Evolutionary conservation across 2,113 vertebrate species (phyloP).

Genomic region (Aramus guarauna): DNA sequence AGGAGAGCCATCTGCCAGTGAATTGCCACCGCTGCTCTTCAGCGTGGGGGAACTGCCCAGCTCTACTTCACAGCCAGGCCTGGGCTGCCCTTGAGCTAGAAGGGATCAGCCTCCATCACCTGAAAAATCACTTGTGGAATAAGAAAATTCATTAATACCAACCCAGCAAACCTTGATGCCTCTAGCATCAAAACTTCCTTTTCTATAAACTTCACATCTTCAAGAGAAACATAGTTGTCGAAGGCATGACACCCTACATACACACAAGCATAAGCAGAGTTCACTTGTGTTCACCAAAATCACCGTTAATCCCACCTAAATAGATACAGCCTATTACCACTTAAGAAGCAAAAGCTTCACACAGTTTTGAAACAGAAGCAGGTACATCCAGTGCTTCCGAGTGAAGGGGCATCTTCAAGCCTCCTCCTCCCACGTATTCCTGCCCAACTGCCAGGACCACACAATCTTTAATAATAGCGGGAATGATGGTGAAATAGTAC

Average conservation of each 20-base stretch:
- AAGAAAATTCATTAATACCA: neutral
- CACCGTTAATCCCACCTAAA: neutral
- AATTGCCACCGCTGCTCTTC: neutral
- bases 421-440: neutral
- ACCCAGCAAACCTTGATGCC: neutral
- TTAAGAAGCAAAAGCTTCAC: neutral
- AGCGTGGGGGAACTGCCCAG: rapidly evolving
- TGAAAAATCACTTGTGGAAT: neutral
- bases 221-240: neutral
- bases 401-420: neutral
- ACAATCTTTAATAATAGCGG: neutral
- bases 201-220: neutral
- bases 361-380: neutral
- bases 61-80: neutral
- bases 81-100: no score
- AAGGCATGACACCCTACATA: neutral
- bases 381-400: neutral
- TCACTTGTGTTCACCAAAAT: neutral
- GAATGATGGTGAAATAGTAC: neutral
- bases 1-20: neutral
- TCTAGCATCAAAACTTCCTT: neutral
- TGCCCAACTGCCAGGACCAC: neutral
- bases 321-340: neutral
- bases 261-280: rapidly evolving
- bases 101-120: neutral